Evolutionary conservation across 2,113 vertebrate genomes (phyloP), one percentile per base, ranked within the genome.

Genomic region (Chrysochloris asiatica): DNA sequence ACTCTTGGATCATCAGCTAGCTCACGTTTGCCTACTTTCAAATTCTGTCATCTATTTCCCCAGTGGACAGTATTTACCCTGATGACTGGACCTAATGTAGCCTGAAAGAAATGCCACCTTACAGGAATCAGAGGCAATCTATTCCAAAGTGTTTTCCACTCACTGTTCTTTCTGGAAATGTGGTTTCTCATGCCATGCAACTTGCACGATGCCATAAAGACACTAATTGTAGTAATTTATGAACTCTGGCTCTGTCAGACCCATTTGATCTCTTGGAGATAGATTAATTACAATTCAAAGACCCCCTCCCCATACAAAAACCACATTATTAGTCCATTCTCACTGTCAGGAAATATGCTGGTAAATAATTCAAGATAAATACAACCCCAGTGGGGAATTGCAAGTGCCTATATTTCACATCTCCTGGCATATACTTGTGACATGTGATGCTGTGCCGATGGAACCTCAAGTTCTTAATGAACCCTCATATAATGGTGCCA

Each of bases 321-420:
- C 65, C 93, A 71, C 90, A 71, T 67, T 76, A 91, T 89, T 87
- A 76, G 48, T 84, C 33, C 93, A 17, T 52, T 65, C 69, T 71
- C 61, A 71, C 88, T 77, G 21, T 92, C 84, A 89, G 90, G 67
- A 92, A 94, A 91, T 88, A 50, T 67, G 56, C 36, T 85, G 56
- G 69, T 94, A 93, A 97, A 96, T 96, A 93, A 96, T 95, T 96
- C 89, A 96, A 84, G 82, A 83, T 63, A 93, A 92, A 79, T 48
- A 76, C 8, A 16, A 30, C 38, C 90, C 61, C 92, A 67, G 72
- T 2, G 24, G 94, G 85, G 48, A 85, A 89, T 33, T 56, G n/a
- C 69, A 54, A 80, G 43, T 63, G 63, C 50, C 90, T n/a, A 1
- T 67, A 87, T 92, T 92, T 95, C 89, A 69, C 87, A 92, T 86